phyloP scores from a whole-genome alignment of 64 coral and sea anemone genomes.

The Montipora capricornis region DNA sequence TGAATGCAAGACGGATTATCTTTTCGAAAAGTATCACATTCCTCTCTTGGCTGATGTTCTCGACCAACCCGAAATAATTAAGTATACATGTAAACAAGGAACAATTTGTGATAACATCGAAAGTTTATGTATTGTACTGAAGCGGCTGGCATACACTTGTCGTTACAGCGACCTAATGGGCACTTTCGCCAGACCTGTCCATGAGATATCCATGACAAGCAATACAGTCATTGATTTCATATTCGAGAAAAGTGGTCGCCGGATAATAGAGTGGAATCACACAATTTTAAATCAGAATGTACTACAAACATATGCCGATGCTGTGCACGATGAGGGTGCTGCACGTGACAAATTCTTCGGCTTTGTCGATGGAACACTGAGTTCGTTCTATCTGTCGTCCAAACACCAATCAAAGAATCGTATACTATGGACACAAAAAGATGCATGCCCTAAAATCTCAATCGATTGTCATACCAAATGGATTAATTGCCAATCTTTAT shows the following conservation, averaged over 20 bases:
- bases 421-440: neutral
- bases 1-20: neutral
- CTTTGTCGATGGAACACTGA: neutral
- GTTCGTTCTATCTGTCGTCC: slow-evolving; percentile 19
- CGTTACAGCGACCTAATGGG: neutral
- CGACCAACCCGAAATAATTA: slow-evolving; percentile 22
- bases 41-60: neutral
- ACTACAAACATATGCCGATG: neutral
- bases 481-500: neutral
- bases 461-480: neutral
- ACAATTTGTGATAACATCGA: slow-evolving; percentile 24
- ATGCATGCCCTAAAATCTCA: slow-evolving; percentile 8
- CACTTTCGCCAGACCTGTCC: slow-evolving; percentile 5
- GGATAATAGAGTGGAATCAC: neutral
- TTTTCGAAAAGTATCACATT: too few relatives aligned
- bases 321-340: neutral
- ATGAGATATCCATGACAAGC: neutral
- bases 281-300: neutral
- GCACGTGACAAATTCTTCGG: neutral
- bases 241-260: neutral
- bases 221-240: slow-evolving; percentile 16
- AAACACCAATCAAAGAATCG: slow-evolving; percentile 45
- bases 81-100: slow-evolving; percentile 4
- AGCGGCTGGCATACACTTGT: slow-evolving; percentile 38
- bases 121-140: slow-evolving; percentile 28